Base-by-base conservation (phyloP, 2,113 vertebrate species). In the Ovis canadensis region DNA sequence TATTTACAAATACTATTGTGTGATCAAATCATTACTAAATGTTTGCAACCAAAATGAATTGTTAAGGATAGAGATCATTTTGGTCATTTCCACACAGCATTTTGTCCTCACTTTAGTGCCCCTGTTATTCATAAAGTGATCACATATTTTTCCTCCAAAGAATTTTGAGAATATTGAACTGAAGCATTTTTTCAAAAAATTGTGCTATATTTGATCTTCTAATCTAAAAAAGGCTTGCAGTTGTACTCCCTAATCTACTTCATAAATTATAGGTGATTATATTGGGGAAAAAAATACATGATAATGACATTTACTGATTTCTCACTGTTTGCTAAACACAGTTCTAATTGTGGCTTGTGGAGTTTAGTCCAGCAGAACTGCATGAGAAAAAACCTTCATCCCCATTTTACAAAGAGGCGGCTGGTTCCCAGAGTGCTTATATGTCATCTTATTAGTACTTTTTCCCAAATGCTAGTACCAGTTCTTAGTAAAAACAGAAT, bases 1-100 rank as follows among this genome's bases (percentile, higher is more conserved):
- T 95, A 92, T 90, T 97, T 96, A 80, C 60, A 89, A 88, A 91
- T 95, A 83, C 12, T 91, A 33, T 67, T 87, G 19, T 94, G n/a
- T 77, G 48, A 23, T 89, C 82, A 77, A 62, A 88, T 90, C 83
- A 52, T 93, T 80, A 71, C 55, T 90, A 77, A 96, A 48, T 91
- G 87, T 62, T 94, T 96, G 89, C 95, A 89, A 15, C 17, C 19
- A 80, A 90, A 95, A 16, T 52, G 45, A 88, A 88, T 81, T 77
- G 17, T 31, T 93, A 90, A 95, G 74, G 64, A 16, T 40, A 54
- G 59, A 50, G 77, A 90, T 87, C n/a, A 9, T 90, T 86, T 98
- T 94, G 67, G n/a, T 88, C 62, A 67, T 52, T 89, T 86, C 64
- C 31, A 89, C 17, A 5, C 86, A 67, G 52, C 50, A 57, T 95